Base-by-base conservation (phyloP, 2,797 vertebrate genomes). In the Austrolebias charrua region DNA sequence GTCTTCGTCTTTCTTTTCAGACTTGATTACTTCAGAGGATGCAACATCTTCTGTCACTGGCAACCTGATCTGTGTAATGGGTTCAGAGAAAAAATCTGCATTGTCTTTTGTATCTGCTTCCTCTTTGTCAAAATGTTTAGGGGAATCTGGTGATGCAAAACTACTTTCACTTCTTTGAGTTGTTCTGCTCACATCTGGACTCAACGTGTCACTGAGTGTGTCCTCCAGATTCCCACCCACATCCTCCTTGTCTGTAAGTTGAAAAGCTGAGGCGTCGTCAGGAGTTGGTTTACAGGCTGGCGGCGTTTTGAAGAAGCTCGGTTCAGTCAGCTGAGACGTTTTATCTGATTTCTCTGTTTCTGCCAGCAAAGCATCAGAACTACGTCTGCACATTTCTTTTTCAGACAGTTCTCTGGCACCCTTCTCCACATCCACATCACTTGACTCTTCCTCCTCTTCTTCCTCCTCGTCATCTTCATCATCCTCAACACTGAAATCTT, bases 391-490 rank as follows among this genome's bases (percentile, higher is more conserved):
- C 29, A 78, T 87, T 75, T 96, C 95, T 83, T 99, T 99, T 73
- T 99, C 97, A 19, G 97, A 95, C 66, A 92, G 92, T 78, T 99
- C 97, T 76, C 91, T 94, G 52, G 96, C 96, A 1, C 97, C 96
- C 73, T 99, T 99, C 80, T 99, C 97, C 75, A 96, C 64, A 82
- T 98, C 96, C 0, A 95, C 92, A 84, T 98, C 97, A 73, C 95
- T 96, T 6, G 67, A 82, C 38, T 92, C 94, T 24, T 95, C 94
- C 43, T 94, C 84, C 35, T 90, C 92, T 8, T 90, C 88, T 0
- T 87, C 89, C 0, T 91, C 89, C 0, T 90, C 87, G 0, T 90
- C 89, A 0, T 90, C 90, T 12, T 91, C 88, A 4, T 91, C 88
- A 24, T 87, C 85, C 29, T 85, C 86, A 53, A 90, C 86, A 64